Percentiles rank a stretch among this genome's conserved stretches.
These are phyloP conservation scores for Natrix natrix DNA, from an alignment of 2,797 vertebrate genomes.

Conservation along the genomic window DNA sequence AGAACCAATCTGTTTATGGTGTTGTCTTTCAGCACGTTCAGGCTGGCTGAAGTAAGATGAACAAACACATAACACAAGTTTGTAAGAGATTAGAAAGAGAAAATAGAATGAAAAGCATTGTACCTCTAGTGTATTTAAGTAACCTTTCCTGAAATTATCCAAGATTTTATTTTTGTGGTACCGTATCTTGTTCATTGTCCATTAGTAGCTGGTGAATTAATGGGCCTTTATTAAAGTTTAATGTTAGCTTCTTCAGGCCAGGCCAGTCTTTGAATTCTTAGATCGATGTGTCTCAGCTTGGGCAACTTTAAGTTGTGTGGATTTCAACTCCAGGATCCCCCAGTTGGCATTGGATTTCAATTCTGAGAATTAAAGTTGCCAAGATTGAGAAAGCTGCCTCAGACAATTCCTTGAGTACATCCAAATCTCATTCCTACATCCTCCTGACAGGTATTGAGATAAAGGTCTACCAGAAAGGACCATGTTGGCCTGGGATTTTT, in stretches of 20 bases:
- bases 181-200: background rate
- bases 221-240: background rate
- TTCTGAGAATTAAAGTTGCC: background rate
- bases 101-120: background rate
- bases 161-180: background rate
- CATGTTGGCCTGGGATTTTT: background rate
- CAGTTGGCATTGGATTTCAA: background rate
- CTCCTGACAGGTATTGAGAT: background rate
- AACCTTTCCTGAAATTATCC: background rate
- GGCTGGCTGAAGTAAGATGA: background rate
- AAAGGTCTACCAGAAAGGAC: background rate
- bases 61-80: background rate
- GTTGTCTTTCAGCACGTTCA: background rate
- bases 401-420: background rate
- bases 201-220: background rate
- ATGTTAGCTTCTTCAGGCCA: background rate
- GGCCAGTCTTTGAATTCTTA: background rate
- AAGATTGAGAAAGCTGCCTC: background rate
- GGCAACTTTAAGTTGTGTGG: background rate
- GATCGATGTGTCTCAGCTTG: background rate
- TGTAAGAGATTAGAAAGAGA: background rate
- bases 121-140: background rate
- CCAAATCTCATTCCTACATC: background rate
- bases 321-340: background rate
- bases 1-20: background rate